Percentiles rank a stretch among this genome's conserved stretches.
Evolutionary conservation across 2,888 invertebrate species (phyloP).

Genomic region (Leptodirus hochenwartii): DNA sequence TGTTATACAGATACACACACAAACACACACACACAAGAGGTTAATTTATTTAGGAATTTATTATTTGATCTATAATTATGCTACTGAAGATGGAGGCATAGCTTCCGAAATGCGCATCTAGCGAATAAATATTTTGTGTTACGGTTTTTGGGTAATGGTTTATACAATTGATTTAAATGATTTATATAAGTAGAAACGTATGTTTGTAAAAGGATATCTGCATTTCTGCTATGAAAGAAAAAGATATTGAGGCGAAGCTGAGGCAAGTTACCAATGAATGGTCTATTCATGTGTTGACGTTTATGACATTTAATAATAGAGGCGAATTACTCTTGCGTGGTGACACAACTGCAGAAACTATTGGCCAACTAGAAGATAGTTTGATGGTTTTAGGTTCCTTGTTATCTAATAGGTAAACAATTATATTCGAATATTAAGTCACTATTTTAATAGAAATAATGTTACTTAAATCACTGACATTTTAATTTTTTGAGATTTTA

Average conservation of each 20-base stretch:
- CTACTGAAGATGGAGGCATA: too few species aligned
- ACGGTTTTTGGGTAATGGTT: too few species aligned
- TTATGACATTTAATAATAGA: conserved; percentile 87
- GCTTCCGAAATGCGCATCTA: too few species aligned
- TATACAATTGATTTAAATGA: neutral
- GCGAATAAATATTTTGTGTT: too few species aligned
- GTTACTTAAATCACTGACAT: conserved; percentile 2
- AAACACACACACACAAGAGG: too few species aligned
- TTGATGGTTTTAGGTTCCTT: conserved; percentile 92
- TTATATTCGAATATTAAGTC: neutral
- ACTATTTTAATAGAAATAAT: conserved; percentile 4
- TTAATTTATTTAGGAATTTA: neutral
- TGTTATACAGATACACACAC: too few species aligned
- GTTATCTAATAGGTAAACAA: conserved; percentile 60
- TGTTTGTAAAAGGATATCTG: conserved; percentile 60
- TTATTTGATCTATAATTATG: too few species aligned
- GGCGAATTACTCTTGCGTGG: conserved; percentile 82
- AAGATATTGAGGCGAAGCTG: conserved; percentile 91
- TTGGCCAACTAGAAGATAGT: conserved; percentile 86
- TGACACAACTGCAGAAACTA: conserved; percentile 89
- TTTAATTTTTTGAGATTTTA: conserved; percentile 1
- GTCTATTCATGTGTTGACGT: conserved; percentile 83
- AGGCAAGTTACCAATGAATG: conserved; percentile 91
- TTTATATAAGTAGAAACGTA: neutral
- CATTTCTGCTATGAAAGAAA: conserved; percentile 95